phyloP scores from a whole-genome alignment of 2,113 vertebrate genomes.

The Nicator chloris region DNA sequence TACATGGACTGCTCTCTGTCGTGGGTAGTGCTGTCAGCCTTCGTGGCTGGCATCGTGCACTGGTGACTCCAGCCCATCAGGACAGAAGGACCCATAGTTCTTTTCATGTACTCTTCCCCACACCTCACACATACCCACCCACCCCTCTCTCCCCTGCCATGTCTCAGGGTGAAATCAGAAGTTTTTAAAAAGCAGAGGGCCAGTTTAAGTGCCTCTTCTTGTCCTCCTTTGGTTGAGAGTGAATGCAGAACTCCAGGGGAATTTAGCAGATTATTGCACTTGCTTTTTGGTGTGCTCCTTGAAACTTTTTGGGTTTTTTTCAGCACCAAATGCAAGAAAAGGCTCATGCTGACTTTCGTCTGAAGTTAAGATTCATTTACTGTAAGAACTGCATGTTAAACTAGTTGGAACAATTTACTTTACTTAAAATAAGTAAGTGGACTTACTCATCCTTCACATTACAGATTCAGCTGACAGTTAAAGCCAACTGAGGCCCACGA shows the following conservation, averaged over 20 bases:
- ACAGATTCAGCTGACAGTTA: background rate
- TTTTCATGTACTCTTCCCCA: background rate
- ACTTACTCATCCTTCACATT: background rate
- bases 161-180: background rate
- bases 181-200: background rate
- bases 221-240: background rate
- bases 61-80: background rate
- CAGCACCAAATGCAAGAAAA: background rate
- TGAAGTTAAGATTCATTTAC: background rate
- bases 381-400: background rate
- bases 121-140: too few species aligned
- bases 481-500: background rate
- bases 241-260: background rate
- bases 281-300: background rate
- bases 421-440: too few species aligned
- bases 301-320: background rate
- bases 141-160: fast-evolving
- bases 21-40: background rate
- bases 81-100: background rate
- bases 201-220: background rate
- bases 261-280: background rate
- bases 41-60: fast-evolving
- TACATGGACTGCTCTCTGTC: fast-evolving
- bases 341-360: background rate
- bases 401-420: background rate